phyloP scores from a whole-genome alignment of 2,113 vertebrate genomes.

The Phrynosoma platyrhinos region DNA sequence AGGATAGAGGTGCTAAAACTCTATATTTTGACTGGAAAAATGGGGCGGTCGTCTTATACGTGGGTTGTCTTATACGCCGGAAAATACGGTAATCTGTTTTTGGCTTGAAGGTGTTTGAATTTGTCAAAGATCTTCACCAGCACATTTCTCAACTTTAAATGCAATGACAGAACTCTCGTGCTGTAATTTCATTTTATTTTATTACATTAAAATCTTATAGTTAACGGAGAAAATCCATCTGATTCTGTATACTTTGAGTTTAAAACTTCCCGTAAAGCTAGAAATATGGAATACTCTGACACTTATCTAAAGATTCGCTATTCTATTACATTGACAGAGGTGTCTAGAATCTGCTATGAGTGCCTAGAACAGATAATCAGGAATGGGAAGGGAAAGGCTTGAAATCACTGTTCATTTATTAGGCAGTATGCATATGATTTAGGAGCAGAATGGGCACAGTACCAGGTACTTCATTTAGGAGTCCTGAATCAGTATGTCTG shows the following conservation, averaged over 20 bases:
- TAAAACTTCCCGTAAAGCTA: neutral
- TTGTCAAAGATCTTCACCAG: neutral
- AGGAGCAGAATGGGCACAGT: neutral
- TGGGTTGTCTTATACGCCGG: no score
- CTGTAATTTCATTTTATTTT: no score
- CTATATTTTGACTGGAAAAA: no score
- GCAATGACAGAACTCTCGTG: neutral
- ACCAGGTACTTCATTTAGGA: neutral
- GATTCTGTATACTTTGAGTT: neutral
- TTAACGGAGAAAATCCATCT: neutral
- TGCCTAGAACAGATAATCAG: no score
- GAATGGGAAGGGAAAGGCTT: neutral
- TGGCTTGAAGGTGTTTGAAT: neutral
- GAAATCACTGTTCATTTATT: neutral
- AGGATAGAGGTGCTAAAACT: no score
- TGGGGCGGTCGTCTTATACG: no score
- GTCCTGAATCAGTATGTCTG: neutral
- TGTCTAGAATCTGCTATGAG: no score
- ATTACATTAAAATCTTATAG: neutral
- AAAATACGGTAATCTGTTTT: slow-evolving; percentile 54
- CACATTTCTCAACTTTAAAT: neutral
- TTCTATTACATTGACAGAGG: no score
- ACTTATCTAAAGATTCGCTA: no score
- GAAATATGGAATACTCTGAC: no score
- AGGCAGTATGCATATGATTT: neutral